Evolutionary conservation across 2,113 vertebrate genomes (phyloP), one percentile per base, ranked within the genome.

Genomic region (Chaetops frenatus): DNA sequence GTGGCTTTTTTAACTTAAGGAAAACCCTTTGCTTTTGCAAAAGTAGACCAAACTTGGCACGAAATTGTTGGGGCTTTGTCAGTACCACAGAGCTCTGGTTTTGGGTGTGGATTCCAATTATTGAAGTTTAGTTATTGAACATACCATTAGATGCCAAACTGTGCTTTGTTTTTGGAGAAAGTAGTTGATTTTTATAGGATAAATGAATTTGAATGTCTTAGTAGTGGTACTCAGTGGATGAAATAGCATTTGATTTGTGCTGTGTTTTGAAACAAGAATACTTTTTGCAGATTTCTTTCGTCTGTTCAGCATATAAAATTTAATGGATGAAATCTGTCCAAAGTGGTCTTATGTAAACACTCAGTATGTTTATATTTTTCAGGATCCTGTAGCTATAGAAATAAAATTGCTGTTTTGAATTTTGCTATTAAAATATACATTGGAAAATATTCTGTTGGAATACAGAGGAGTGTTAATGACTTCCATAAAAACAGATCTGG

Each of bases 301-400:
- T 91, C 88, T 94, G 4, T 94, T 82, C 56, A 57, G 51, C 74
- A 56, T 86, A 69, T 90, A 93, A 65, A 61, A n/a, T 89, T 97
- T 93, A 94, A 93, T 77, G 44, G 77, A 57, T 92, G 87, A 92
- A 95, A 45, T 89, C 85, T 77, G 14, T 79, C 57, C 82, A 81
- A 95, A 95, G 70, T 81, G 60, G 69, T 93, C 90, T 97, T 94
- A 35, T 6, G 13, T 72, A 86, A 80, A 92, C 69, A 69, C 19
- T 92, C 53, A 20, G 48, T 80, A 31, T 81, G 38, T 81, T 94
- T 90, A 74, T 91, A 62, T 93, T 95, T 88, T 83, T 93, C 88
- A 81, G 67, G 36, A 86, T 96, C 81, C 81, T 83, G 89, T 84
- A 95, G 62, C 90, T 92, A 92, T 96, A 96, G 95, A 95, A 95